Conservation (phyloP, 2,113 vertebrate species). For the Todiramphus saurophagus region DNA sequence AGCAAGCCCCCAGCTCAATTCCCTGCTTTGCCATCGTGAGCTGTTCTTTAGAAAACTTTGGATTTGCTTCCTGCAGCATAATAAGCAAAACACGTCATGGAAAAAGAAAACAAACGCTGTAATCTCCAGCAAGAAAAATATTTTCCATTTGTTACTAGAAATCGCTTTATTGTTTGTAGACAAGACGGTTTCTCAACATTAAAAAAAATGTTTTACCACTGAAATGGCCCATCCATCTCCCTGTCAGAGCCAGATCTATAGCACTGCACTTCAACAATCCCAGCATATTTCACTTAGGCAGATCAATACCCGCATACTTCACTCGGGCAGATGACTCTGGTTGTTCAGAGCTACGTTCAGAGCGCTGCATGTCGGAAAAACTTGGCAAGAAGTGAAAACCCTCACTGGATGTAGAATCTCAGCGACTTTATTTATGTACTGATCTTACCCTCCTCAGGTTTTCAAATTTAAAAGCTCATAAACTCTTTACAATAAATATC, state of each 20-base stretch:
- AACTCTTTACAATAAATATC: not conserved
- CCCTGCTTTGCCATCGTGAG: not conserved
- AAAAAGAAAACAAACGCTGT: constrained; percentile 38
- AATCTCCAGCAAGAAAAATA: not conserved
- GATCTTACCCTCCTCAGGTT: not conserved
- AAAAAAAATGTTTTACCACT: not conserved
- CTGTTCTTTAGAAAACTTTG: not conserved
- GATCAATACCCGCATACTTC: not conserved
- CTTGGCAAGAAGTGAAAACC: not conserved
- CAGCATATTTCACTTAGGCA: not conserved
- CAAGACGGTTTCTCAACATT: constrained; percentile 14
- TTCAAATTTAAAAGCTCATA: not conserved
- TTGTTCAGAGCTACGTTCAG: not conserved
- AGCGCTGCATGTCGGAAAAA: fast-evolving
- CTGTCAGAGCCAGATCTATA: not conserved
- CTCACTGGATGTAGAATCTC: not conserved
- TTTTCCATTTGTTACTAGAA: constrained; percentile 16
- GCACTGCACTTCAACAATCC: not conserved
- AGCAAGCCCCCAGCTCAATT: not conserved
- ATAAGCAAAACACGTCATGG: not conserved
- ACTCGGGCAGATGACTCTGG: not conserved
- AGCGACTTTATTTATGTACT: not conserved
- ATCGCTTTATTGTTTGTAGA: not conserved
- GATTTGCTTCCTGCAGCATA: not conserved
- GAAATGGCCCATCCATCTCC: not conserved